Conservation (phyloP, 92 coral and sea anemone genomes). For the Parazoanthus darwini region DNA sequence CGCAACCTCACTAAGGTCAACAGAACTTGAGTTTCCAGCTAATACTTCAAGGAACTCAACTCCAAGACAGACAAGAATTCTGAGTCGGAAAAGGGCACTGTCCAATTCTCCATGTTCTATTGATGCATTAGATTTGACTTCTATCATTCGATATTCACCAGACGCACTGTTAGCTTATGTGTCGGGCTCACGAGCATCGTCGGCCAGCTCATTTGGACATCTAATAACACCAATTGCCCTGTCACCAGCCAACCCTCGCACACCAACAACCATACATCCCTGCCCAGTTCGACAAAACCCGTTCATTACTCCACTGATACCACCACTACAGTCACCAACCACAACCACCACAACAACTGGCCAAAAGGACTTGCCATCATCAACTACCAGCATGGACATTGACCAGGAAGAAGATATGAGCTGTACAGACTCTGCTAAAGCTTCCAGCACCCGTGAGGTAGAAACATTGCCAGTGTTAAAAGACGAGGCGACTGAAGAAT, state of each 20-base stretch:
- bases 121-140: constrained; percentile 93
- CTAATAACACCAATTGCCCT: constrained; percentile 80
- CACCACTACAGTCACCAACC: constrained; percentile 65
- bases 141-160: constrained; percentile 91
- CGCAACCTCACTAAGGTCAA: constrained; percentile 91
- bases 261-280: constrained; percentile 48
- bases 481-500: constrained; percentile 74
- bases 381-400: constrained; percentile 71
- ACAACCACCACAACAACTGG: constrained; percentile 54
- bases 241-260: constrained; percentile 56
- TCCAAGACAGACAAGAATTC: constrained; percentile 79
- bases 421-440: constrained; percentile 66
- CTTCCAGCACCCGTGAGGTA: constrained; percentile 42
- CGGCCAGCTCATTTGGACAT: constrained; percentile 98
- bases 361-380: constrained; percentile 75
- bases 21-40: constrained; percentile 80
- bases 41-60: constrained; percentile 73
- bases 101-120: constrained; percentile 94
- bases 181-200: constrained; percentile 81
- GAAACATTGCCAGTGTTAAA: constrained; percentile 48
- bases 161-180: constrained; percentile 92
- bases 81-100: constrained; percentile 83
- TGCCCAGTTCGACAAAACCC: constrained; percentile 56
- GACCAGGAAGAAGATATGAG: constrained; percentile 69
- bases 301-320: constrained; percentile 78